Base-by-base conservation (phyloP, 2,797 vertebrate genomes). In the Arctocebus calabarensis region DNA sequence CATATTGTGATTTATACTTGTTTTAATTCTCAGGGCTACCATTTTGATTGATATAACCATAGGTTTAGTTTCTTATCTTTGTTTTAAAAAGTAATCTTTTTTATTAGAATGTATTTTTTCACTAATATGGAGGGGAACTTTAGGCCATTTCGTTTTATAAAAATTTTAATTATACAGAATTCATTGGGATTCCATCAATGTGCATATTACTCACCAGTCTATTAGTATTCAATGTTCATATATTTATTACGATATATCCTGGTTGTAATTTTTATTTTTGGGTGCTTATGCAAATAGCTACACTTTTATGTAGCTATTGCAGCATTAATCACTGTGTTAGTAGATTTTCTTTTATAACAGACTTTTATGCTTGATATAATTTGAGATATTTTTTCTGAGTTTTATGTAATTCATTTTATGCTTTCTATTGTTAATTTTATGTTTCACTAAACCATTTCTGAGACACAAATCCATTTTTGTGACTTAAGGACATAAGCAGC, bases 401-500 rank as follows among this genome's bases (percentile, higher is more conserved):
- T 87, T 13, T 7, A 37, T 9, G n/a, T 74, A 78, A 84, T 68
- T 81, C 17, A 74, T 4, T 4, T 25, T 84, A n/a, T 64, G 23
- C 12, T 34, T 90, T 91, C 40, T 19, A 20, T 83, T 55, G 61
- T 52, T 77, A 70, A 92, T 73, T 71, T 85, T 91, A 82, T 88
- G n/a, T 86, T 59, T 96, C 83, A 48, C 13, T 48, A 73, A 89
- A 74, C 43, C 40, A n/a, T 73, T 94, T 86, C 27, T 57, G 81
- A 84, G 48, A 55, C 40, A 84, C 7, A 27, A 43, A 86, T 74
- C 61, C 16, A 48, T 75, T 82, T 89, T 89, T 92, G 70, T 71
- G 13, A 82, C 22, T 66, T 83, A 10, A n/a, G 11, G 20, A n/a
- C 64, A 27, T 23, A 12, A 83, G 29, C 19, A 84, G 29, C 57